A percentile compares a stretch with the other conserved stretches of the same genome.
Conservation (phyloP, 1,140 invertebrate genomes). For the Paraescarpia echinospica region DNA sequence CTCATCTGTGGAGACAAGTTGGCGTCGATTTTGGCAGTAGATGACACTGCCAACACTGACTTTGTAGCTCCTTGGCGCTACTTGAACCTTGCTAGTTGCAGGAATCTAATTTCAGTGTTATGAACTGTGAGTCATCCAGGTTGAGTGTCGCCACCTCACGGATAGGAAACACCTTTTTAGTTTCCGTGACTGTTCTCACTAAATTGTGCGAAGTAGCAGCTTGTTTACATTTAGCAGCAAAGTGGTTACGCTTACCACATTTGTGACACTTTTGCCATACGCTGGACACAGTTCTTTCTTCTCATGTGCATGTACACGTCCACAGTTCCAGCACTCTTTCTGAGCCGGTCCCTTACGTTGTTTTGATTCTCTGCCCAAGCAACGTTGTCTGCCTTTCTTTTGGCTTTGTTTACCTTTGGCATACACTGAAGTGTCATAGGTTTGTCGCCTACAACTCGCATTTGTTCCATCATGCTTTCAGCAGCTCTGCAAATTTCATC, state of each 20-base stretch:
- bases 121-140: no score
- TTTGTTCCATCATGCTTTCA: not conserved
- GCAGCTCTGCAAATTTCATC: not conserved
- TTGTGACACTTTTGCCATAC: no score
- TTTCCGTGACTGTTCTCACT: no score
- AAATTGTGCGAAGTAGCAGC: no score
- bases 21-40: not conserved
- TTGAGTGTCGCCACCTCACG: no score
- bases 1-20: not conserved
- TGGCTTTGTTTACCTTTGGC: not conserved
- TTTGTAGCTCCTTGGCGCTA: not conserved
- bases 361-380: not conserved
- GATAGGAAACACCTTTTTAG: no score
- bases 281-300: no score
- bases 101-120: not conserved
- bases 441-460: not conserved
- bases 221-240: no score
- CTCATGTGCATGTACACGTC: not conserved
- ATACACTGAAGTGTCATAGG: not conserved
- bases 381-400: not conserved
- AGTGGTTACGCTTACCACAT: no score
- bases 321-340: not conserved
- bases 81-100: not conserved
- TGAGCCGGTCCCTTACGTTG: no score
- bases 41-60: not conserved